Conservation (phyloP, 2,888 invertebrate genomes). For the Priocnemis perturbator region DNA sequence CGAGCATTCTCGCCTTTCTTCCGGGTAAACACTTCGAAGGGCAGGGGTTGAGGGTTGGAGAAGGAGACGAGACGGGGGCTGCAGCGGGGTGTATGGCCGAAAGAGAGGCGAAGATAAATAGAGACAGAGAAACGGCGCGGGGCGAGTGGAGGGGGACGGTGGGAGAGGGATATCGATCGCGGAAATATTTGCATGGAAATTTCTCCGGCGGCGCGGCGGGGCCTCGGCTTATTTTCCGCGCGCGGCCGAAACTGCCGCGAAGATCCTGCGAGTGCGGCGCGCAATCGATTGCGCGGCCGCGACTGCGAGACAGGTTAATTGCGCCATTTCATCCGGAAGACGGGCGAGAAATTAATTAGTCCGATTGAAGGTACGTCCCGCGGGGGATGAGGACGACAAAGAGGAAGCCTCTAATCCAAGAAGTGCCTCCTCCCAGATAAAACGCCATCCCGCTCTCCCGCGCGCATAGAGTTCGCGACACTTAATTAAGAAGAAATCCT, state of each 20-base stretch:
- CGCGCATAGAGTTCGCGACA: slow-evolving; percentile 14
- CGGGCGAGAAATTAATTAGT: slow-evolving; percentile 47
- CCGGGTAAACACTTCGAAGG: slow-evolving; percentile 26
- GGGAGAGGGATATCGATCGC: slow-evolving; percentile 56
- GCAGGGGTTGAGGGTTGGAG: background rate
- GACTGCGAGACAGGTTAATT: slow-evolving; percentile 16
- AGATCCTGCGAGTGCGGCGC: slow-evolving; percentile 8
- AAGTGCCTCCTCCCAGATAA: slow-evolving; percentile 13
- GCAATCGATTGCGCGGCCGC: background rate
- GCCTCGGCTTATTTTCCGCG: slow-evolving; percentile 19
- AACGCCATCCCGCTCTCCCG: slow-evolving; percentile 2
- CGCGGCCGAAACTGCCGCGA: background rate
- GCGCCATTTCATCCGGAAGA: slow-evolving; percentile 4
- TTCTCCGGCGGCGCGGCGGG: slow-evolving; percentile 35
- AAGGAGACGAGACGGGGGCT: background rate
- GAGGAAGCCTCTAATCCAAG: slow-evolving; percentile 21
- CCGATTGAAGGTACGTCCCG: slow-evolving; percentile 24
- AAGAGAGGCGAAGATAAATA: slow-evolving; percentile 17
- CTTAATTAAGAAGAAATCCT: slow-evolving; percentile 44
- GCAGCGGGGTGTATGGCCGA: slow-evolving; percentile 14
- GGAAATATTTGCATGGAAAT: slow-evolving; percentile 62
- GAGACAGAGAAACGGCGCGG: slow-evolving; percentile 20
- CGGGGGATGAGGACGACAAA: slow-evolving; percentile 5
- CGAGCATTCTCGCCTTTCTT: slow-evolving; percentile 14
- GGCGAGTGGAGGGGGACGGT: slow-evolving; percentile 19